Evolutionary conservation across 2,797 vertebrate species (phyloP).

Genomic region (Periophthalmus magnuspinnatus): DNA sequence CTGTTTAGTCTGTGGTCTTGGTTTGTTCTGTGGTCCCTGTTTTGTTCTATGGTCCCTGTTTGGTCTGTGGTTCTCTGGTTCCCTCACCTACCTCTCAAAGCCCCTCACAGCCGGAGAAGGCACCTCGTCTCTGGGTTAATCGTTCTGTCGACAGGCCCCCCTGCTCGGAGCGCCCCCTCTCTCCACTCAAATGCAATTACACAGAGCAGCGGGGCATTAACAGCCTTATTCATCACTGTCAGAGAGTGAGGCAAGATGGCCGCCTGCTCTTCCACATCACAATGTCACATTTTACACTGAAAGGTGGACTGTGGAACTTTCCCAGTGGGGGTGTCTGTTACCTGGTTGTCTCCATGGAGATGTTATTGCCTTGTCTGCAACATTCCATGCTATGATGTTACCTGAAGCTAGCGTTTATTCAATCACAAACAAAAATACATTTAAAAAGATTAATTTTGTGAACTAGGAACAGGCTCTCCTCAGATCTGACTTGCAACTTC

Average conservation of each 20-base stretch:
- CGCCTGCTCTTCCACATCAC: not conserved
- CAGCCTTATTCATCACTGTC: conserved; percentile 78
- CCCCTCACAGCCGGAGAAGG: conserved; percentile 26
- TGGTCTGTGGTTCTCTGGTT: not conserved
- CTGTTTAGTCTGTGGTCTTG: not conserved
- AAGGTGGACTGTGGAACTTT: too few relatives aligned
- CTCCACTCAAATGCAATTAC: conserved; percentile 75
- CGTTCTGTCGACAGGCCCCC: conserved; percentile 59
- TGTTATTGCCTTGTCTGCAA: too few relatives aligned
- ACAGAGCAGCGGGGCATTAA: conserved; percentile 73
- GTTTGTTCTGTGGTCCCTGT: not conserved
- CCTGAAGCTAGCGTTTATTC: too few relatives aligned
- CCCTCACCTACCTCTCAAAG: not conserved
- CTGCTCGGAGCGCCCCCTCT: conserved; percentile 59
- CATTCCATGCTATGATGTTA: too few relatives aligned
- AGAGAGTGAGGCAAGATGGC: conserved; percentile 50
- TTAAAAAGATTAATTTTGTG: too few relatives aligned
- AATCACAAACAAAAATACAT: too few relatives aligned
- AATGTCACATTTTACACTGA: not conserved
- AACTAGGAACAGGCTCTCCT: too few relatives aligned
- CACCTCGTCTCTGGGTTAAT: conserved; percentile 57
- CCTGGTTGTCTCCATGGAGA: too few relatives aligned
- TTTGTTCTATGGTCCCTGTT: too few relatives aligned
- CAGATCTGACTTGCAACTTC: too few relatives aligned
- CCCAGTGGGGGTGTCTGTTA: too few relatives aligned